Base-by-base conservation (phyloP, 2,797 vertebrate genomes). In the Leucoraja ocellata region DNA sequence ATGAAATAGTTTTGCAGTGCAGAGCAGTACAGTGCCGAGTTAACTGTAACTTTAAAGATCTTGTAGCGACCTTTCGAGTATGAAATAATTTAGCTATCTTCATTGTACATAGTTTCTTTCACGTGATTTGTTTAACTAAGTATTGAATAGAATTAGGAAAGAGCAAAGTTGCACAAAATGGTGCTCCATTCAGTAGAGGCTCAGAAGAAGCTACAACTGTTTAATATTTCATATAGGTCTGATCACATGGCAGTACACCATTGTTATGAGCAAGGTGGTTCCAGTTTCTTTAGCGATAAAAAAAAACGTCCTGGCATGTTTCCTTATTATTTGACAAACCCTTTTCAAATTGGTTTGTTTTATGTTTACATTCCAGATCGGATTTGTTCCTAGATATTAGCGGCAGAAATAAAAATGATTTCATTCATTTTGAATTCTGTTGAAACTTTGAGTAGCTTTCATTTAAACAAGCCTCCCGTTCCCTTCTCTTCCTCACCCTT, bases 1-100 rank as follows among this genome's bases (percentile, higher is more conserved):
- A 95, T 95, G 71, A 92, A 74, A 74, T 76, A 92, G 23, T 92
- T 23, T 76, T 92, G 32, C 58, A 73, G 86, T 92, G 32, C 28
- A 73, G 86, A 21, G 32, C 23, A 76, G 71, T 91, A 71, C 39
- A 92, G 39, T 74, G 25, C 25, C 71, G 16, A 74, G 39, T 21
- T 76, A 39, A 92, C 76, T 13, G 36, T 39, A 76, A 92, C 39
- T 92, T 92, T 18, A 71, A 73, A 91, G 73, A 73, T 91, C 36
- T 91, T 39, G 73, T 65, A 54, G 73, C 76, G 28, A 92, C 71
- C 71, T 23, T 92, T 91, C 73, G 36, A 91, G 23, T 76, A n/a
- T 76, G 23, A 54, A 92, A 11, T 92, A 46, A 74, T 39, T 54
- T 92, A n/a, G 71, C 6, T 46, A 54, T 76, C 39, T 36, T 5